Conservation (phyloP, 2,888 invertebrate genomes). For the Trissoscelio sp. region DNA sequence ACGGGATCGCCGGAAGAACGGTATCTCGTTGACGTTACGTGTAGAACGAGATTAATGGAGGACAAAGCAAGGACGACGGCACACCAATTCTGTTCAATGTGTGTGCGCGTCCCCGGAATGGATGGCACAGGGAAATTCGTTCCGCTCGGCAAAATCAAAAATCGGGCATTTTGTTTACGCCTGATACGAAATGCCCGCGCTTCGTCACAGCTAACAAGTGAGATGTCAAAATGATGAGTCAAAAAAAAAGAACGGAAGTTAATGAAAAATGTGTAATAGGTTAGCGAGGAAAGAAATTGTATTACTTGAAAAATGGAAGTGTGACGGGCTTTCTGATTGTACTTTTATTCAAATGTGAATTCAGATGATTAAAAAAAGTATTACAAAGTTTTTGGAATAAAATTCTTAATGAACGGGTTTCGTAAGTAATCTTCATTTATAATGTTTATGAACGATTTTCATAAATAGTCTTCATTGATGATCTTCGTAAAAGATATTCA, state of each 20-base stretch:
- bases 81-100: slow-evolving; percentile 19
- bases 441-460: too few relatives aligned
- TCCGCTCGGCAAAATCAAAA: slow-evolving; percentile 54
- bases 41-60: slow-evolving; percentile 69
- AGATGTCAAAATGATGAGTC: slow-evolving; percentile 22
- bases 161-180: slow-evolving; percentile 54
- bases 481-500: too few relatives aligned
- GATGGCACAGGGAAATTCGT: slow-evolving; percentile 55
- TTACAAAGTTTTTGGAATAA: too few relatives aligned
- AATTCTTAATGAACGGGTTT: too few relatives aligned
- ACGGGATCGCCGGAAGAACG: slow-evolving; percentile 64
- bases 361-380: too few relatives aligned
- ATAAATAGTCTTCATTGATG: too few relatives aligned
- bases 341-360: too few relatives aligned
- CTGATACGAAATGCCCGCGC: slow-evolving; percentile 23
- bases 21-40: slow-evolving; percentile 63
- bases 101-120: slow-evolving; percentile 28
- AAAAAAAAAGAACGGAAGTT: neutral
- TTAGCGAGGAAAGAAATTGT: neutral
- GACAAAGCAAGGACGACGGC: slow-evolving; percentile 49
- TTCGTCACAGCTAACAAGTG: slow-evolving; percentile 48
- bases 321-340: too few relatives aligned
- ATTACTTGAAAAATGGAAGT: neutral
- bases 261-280: neutral
- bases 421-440: too few relatives aligned